Evolutionary conservation across 2,888 invertebrate genomes (phyloP).

Genomic region (Euspilapteryx auroguttella): DNA sequence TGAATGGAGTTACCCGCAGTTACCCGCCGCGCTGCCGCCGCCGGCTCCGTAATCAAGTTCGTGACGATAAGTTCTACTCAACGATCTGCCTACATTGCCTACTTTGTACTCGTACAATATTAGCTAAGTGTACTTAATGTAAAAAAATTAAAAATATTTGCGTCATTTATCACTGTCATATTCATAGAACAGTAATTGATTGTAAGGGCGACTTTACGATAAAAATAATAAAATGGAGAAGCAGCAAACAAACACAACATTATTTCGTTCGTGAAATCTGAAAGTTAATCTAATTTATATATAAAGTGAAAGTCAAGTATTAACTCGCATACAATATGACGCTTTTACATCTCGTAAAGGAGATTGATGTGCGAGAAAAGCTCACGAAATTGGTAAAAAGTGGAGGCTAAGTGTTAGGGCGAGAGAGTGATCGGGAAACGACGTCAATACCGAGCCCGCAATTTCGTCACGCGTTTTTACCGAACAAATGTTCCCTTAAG

Average conservation of each 20-base stretch:
- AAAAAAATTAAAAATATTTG: too few species aligned
- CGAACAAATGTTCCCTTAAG: slow-evolving; percentile 54
- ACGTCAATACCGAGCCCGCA: slow-evolving; percentile 31
- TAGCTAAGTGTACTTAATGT: too few species aligned
- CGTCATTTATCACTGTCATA: too few species aligned
- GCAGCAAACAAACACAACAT: too few species aligned
- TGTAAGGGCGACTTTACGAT: too few species aligned
- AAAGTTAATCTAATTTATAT: slow-evolving; percentile 5
- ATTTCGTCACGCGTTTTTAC: slow-evolving; percentile 55
- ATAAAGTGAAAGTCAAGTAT: slow-evolving; percentile 11
- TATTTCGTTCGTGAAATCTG: too few species aligned
- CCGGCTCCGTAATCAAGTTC: not conserved
- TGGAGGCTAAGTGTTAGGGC: slow-evolving; percentile 53
- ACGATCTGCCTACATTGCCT: too few species aligned
- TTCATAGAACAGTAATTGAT: too few species aligned
- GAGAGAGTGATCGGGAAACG: slow-evolving; percentile 43
- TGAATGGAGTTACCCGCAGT: slow-evolving; percentile 12
- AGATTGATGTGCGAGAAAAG: slow-evolving; percentile 55
- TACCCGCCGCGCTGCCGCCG: not conserved
- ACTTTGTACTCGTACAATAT: too few species aligned
- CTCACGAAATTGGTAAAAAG: slow-evolving; percentile 57
- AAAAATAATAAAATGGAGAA: too few species aligned
- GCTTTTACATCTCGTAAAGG: slow-evolving; percentile 43
- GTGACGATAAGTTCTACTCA: slow-evolving; percentile 4
- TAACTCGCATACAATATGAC: slow-evolving; percentile 19